Percentiles rank a stretch among this genome's conserved stretches.
These are phyloP conservation scores for Drosophila colorata DNA, from an alignment of 2,888 invertebrate species.

Conservation along the genomic window DNA sequence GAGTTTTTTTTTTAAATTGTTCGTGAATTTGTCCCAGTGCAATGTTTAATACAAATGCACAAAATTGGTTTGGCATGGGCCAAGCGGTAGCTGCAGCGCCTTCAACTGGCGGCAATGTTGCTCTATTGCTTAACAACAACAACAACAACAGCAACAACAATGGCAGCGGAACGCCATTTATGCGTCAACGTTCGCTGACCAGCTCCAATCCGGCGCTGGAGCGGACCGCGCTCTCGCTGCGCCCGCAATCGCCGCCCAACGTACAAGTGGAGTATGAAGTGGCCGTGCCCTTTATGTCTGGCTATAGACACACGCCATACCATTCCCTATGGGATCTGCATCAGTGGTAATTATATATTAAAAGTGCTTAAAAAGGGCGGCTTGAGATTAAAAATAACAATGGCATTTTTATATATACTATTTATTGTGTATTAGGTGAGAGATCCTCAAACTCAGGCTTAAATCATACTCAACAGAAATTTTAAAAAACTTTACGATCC, in stretches of 20 bases:
- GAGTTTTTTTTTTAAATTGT: constrained; percentile 40
- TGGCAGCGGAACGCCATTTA: constrained; percentile 55
- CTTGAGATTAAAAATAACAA: background rate
- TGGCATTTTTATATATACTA: no score
- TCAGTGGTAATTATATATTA: constrained; percentile 82
- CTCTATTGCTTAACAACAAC: constrained; percentile 58
- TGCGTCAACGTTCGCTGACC: constrained; percentile 82
- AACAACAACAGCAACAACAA: constrained; percentile 46
- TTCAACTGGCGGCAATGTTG: constrained; percentile 38
- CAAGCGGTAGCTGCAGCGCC: constrained; percentile 45
- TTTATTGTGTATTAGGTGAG: no score
- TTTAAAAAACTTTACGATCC: background rate
- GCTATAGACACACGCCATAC: constrained; percentile 85
- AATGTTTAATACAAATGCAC: constrained; percentile 83
- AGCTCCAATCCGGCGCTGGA: constrained; percentile 85
- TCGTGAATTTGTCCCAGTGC: constrained; percentile 42
- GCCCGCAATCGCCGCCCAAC: constrained; percentile 77
- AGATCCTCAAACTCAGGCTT: no score
- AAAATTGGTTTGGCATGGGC: constrained; percentile 83
- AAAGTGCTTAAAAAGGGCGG: background rate
- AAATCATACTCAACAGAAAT: no score
- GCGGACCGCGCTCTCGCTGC: constrained; percentile 50
- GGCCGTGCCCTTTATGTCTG: constrained; percentile 84
- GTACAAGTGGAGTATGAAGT: constrained; percentile 85
- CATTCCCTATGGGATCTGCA: constrained; percentile 85